A percentile compares a stretch with the other conserved stretches of the same genome.
These are phyloP conservation scores for Raja brachyura DNA, from an alignment of 2,113 vertebrate species.

Conservation along the genomic window DNA sequence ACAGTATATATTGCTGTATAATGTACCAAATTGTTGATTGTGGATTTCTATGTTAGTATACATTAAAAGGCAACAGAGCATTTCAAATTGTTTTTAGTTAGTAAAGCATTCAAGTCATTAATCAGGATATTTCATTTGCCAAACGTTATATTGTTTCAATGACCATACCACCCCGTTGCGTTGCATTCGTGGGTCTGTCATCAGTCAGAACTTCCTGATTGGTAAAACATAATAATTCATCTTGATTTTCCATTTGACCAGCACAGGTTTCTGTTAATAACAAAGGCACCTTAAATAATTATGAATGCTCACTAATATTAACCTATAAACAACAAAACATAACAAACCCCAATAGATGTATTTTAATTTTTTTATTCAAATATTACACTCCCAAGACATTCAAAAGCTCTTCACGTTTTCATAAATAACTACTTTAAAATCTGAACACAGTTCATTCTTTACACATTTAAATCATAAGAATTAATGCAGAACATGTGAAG, in stretches of 20 bases:
- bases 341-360: background rate
- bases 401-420: too few relatives aligned
- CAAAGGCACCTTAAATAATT: constrained; percentile 37
- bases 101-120: background rate
- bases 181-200: background rate
- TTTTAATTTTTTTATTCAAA: background rate
- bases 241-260: constrained; percentile 58
- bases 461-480: background rate
- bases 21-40: too few relatives aligned
- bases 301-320: background rate
- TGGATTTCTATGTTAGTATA: background rate
- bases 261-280: constrained; percentile 66
- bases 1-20: background rate
- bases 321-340: background rate
- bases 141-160: background rate
- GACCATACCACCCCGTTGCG: background rate
- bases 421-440: background rate
- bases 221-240: constrained; percentile 49
- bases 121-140: background rate
- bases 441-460: background rate
- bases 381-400: background rate
- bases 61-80: background rate
- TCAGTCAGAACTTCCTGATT: constrained; percentile 42
- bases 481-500: background rate
- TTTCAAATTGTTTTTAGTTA: background rate